Evolutionary conservation across 2,888 invertebrate species (phyloP), one percentile per base, ranked within the genome.

Genomic region (Eretmocerus hayati): DNA sequence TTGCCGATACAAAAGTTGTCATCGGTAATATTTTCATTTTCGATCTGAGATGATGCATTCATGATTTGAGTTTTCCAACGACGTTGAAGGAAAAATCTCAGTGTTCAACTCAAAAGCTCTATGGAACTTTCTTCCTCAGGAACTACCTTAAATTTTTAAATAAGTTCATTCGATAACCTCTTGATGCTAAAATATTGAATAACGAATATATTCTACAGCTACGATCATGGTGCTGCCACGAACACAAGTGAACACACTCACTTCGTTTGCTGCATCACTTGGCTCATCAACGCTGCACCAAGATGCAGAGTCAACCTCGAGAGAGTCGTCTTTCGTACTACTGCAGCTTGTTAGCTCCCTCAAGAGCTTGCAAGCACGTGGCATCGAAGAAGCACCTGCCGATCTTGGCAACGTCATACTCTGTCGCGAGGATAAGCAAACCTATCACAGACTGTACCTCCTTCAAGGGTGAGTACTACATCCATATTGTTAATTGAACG

Each of bases 361-460:
- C 57, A 90, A 90, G 67, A 84, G 83, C 62, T 74, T 90, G 20
- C 90, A 90, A 69, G 85, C 87, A 1, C 81, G 87, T 57, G 90
- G 89, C 2, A 83, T 87, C 20, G 90, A 90, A 64, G 89, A 90
- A 60, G 77, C 87, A 30, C 80, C 86, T 0, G 75, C 82, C 39
- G 79, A 81, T 54, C 69, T 88, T 49, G 81, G 81, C 26, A 84
- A 85, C 56, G 84, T 90, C 58, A 79, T 88, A 9, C 76, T 88
- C 5, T 77, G 85, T 57, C 81, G 81, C 62, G 88, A 81, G 56
- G 81, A 82, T 43, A 79, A 79, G 60, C 81, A 81, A 55, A 67
- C 74, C 6, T 77, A 80, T 58, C 84, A 84, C 43, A 74, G 85
- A 59, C 74, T 88, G 53, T 87, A 84, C 69, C 80, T 87, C 53